Evolutionary conservation across 2,113 vertebrate species (phyloP).

Genomic region (Hemibagrus wyckioides): DNA sequence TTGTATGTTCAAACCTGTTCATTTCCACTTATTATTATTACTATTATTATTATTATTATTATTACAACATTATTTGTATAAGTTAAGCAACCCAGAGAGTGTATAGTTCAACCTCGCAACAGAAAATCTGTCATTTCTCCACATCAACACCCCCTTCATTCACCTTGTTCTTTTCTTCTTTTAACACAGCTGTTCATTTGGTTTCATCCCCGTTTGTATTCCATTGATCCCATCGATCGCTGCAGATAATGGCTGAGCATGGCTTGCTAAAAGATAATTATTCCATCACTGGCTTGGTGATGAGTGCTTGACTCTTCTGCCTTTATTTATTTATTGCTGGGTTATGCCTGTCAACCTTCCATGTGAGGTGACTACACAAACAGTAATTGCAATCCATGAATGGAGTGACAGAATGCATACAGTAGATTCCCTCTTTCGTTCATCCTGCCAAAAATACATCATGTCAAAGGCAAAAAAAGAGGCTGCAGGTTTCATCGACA

Average conservation of each 20-base stretch:
- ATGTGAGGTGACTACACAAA: constrained; percentile 53
- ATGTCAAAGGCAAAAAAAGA: constrained; percentile 5
- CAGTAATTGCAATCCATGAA: constrained; percentile 40
- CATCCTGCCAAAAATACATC: background rate
- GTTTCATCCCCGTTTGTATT: constrained; percentile 42
- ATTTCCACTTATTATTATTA: background rate
- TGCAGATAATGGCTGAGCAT: constrained; percentile 60
- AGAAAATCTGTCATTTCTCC: constrained; percentile 53
- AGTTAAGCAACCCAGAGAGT: background rate
- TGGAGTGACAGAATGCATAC: background rate
- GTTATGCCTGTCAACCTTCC: constrained; percentile 61
- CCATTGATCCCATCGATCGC: constrained; percentile 69
- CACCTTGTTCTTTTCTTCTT: constrained; percentile 24
- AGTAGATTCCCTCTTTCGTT: background rate
- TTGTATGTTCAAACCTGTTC: background rate
- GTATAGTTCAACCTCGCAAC: constrained; percentile 28
- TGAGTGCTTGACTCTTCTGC: constrained; percentile 54
- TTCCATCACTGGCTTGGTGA: constrained; percentile 65
- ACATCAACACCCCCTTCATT: background rate
- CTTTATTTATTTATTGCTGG: constrained; percentile 66
- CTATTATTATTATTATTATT: background rate
- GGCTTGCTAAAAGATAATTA: constrained; percentile 73
- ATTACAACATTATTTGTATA: no score
- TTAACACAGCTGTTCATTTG: constrained; percentile 39
- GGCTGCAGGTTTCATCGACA: constrained; percentile 3